Percentiles rank a stretch among this genome's conserved stretches.
These are phyloP conservation scores for Archilochus colubris DNA, from an alignment of 2,113 vertebrate genomes.

Conservation along the genomic window DNA sequence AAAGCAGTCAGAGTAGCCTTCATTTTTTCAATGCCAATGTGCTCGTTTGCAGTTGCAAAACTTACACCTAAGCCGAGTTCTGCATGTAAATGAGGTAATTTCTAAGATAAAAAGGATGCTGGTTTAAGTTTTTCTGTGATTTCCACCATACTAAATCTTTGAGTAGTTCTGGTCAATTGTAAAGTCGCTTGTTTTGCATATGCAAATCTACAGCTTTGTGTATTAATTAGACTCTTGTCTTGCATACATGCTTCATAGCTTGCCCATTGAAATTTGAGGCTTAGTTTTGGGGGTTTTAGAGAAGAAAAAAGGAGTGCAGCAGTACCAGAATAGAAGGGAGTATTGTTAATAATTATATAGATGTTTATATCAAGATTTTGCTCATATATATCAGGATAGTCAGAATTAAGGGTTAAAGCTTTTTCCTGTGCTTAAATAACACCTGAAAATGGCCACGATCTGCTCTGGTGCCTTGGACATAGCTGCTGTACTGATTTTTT, in stretches of 20 bases:
- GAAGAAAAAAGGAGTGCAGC: not conserved
- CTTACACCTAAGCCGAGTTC: not conserved
- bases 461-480: not conserved
- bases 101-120: not conserved
- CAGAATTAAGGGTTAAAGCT: not conserved
- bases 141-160: not conserved
- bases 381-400: not conserved
- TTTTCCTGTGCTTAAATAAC: not conserved
- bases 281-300: not conserved
- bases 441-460: not conserved
- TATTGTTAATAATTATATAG: not conserved
- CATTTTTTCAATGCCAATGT: rapidly evolving
- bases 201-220: not conserved
- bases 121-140: not conserved
- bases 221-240: not conserved
- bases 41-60: not conserved
- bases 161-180: not conserved
- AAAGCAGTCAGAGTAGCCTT: not conserved
- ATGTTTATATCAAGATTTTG: not conserved
- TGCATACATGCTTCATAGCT: not conserved
- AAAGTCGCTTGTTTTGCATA: not conserved
- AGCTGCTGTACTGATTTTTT: conserved; percentile 4
- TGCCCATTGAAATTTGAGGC: not conserved
- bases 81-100: not conserved
- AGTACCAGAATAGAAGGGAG: not conserved